Base-by-base conservation (phyloP, 37 sponge, comb jelly and placozoan species). In the Halichondria panicea region DNA sequence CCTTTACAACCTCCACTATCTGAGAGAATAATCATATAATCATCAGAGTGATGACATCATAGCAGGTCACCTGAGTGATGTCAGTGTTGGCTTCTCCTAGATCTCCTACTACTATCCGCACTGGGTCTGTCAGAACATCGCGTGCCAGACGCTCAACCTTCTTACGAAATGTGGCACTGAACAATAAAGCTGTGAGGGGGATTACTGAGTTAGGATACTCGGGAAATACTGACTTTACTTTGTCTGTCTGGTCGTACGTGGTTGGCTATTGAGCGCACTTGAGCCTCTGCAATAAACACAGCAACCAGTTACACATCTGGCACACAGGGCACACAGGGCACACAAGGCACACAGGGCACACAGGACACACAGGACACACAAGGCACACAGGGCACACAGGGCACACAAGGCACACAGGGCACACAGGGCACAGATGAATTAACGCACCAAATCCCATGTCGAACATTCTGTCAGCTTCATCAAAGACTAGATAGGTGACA, bases 381-480 rank as follows among this genome's bases (percentile, higher is more conserved):
- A n/a, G n/a, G n/a, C n/a, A n/a, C n/a, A n/a, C n/a, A n/a, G n/a
- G n/a, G n/a, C n/a, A n/a, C n/a, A n/a, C n/a, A n/a, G n/a, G n/a
- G n/a, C n/a, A n/a, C n/a, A n/a, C n/a, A n/a, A n/a, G n/a, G n/a
- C n/a, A n/a, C n/a, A n/a, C n/a, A n/a, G n/a, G n/a, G n/a, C n/a
- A n/a, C n/a, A n/a, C n/a, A n/a, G n/a, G 73, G 59, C 13, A 24
- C 12, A 69, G 18, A 32, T 21, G 13, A 4, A 41, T 7, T 36
- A 9, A 72, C 91, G 70, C 24, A 94, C 95, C 93, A 61, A 97
- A 97, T 2, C 99, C 99, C 87, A 97, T 86, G 77, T 97, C 99
- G 81, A 97, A 97, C 99, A 97, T 97, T n/a, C 99, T 69, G 59
- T 97, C 99, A 30, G 95, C 96, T 79, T 97, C 99, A 76, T 97